Evolutionary conservation across 2,113 vertebrate species (phyloP).

Genomic region (Ranitomeya variabilis): DNA sequence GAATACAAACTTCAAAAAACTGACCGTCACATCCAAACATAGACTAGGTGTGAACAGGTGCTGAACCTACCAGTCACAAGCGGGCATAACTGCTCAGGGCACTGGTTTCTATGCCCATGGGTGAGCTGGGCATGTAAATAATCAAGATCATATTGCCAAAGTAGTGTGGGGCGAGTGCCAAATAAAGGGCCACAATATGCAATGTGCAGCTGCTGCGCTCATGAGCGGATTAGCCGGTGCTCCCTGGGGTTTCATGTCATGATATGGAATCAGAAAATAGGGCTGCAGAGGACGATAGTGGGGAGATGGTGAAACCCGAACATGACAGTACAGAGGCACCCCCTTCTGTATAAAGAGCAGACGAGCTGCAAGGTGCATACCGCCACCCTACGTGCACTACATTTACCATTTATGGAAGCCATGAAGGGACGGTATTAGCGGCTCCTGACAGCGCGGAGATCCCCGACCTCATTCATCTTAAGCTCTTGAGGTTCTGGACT

Average conservation of each 20-base stretch:
- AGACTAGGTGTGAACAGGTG: too few relatives aligned
- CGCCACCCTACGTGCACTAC: not conserved
- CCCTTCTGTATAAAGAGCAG: too few relatives aligned
- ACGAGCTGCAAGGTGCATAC: not conserved
- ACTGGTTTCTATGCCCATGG: not conserved
- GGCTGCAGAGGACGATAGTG: not conserved
- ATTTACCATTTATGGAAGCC: not conserved
- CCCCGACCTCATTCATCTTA: not conserved
- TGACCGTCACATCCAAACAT: too few relatives aligned
- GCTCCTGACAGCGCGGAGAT: not conserved
- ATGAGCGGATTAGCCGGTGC: not conserved
- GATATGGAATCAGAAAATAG: too few relatives aligned
- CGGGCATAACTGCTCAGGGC: too few relatives aligned
- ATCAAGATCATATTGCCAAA: not conserved
- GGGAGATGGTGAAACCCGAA: not conserved
- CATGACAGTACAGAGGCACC: not conserved
- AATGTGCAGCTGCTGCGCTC: not conserved
- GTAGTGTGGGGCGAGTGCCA: not conserved
- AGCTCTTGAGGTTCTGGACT: conserved; percentile 5
- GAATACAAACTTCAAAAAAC: too few relatives aligned
- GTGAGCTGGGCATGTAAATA: not conserved
- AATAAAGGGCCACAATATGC: not conserved
- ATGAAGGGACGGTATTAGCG: not conserved
- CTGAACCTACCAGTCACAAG: too few relatives aligned
- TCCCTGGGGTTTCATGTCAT: not conserved